A percentile compares a stretch with the other conserved stretches of the same genome.
These are phyloP conservation scores for Acromyrmex heyeri DNA, from an alignment of 1,140 invertebrate genomes.

Conservation along the genomic window DNA sequence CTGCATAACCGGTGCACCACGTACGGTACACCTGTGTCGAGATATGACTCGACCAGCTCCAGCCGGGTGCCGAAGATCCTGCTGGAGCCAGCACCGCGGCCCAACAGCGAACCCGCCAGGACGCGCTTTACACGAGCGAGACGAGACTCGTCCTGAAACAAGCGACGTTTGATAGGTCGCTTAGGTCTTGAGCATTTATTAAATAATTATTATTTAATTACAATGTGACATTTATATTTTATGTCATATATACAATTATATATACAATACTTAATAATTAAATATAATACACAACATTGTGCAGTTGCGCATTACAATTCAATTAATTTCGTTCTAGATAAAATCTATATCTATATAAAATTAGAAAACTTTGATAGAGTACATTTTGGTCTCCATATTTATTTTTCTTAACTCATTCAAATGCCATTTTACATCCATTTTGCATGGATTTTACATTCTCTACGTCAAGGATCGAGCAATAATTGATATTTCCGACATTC, in stretches of 20 bases:
- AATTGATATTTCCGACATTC: slow-evolving; percentile 38
- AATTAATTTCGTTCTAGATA: background rate
- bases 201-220: slow-evolving; percentile 23
- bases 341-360: background rate
- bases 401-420: background rate
- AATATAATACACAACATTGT: background rate
- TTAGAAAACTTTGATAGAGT: background rate
- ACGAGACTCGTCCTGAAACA: slow-evolving; percentile 83
- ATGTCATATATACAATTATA: background rate
- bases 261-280: background rate
- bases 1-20: slow-evolving; percentile 85
- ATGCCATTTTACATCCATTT: background rate
- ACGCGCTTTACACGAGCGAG: slow-evolving; percentile 85
- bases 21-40: slow-evolving; percentile 84
- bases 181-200: background rate
- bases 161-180: background rate
- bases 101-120: slow-evolving; percentile 82
- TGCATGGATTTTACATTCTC: background rate
- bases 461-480: background rate
- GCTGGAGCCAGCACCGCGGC: slow-evolving; percentile 77
- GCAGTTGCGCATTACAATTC: background rate
- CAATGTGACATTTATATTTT: background rate
- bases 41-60: slow-evolving; percentile 81
- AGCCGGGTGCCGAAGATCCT: slow-evolving; percentile 83
- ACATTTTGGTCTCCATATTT: background rate